Conservation (phyloP, 2,797 vertebrate genomes). For the Acrossocheilus wenchowensis region DNA sequence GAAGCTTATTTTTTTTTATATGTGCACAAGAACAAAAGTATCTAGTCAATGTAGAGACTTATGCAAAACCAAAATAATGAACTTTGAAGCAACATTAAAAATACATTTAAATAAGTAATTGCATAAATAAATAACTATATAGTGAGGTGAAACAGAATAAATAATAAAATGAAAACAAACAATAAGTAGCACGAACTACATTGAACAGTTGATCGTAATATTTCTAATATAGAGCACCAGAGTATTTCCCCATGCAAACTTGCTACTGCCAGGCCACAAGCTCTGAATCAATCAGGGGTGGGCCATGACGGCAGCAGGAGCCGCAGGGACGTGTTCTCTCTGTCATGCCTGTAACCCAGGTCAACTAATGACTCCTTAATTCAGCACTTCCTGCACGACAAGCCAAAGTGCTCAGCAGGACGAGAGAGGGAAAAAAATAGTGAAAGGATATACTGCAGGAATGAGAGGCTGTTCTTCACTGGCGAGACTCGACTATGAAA, state of each 20-base stretch:
- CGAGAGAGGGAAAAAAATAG: background rate
- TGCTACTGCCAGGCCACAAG: background rate
- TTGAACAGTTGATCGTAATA: background rate
- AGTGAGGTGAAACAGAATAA: background rate
- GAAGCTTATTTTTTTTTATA: background rate
- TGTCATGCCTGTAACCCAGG: slow-evolving; percentile 31
- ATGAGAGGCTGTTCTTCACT: slow-evolving; percentile 24
- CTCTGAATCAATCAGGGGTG: slow-evolving; percentile 19
- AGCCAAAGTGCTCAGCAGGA: slow-evolving; percentile 22
- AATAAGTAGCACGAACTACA: background rate
- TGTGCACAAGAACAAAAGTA: background rate
- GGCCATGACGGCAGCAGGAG: slow-evolving; percentile 24
- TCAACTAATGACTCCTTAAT: slow-evolving; percentile 47
- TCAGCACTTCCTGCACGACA: slow-evolving; percentile 32
- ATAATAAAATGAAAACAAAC: background rate
- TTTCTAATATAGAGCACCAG: background rate
- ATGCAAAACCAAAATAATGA: background rate
- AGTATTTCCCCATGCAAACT: background rate
- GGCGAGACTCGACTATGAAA: slow-evolving; percentile 4
- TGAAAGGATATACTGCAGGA: slow-evolving; percentile 10
- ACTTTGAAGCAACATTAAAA: background rate
- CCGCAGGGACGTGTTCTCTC: slow-evolving; percentile 22
- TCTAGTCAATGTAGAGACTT: background rate
- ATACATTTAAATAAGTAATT: background rate
- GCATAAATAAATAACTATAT: background rate